Base-by-base conservation (phyloP, 1,140 invertebrate species). In the Drosophila saltans region DNA sequence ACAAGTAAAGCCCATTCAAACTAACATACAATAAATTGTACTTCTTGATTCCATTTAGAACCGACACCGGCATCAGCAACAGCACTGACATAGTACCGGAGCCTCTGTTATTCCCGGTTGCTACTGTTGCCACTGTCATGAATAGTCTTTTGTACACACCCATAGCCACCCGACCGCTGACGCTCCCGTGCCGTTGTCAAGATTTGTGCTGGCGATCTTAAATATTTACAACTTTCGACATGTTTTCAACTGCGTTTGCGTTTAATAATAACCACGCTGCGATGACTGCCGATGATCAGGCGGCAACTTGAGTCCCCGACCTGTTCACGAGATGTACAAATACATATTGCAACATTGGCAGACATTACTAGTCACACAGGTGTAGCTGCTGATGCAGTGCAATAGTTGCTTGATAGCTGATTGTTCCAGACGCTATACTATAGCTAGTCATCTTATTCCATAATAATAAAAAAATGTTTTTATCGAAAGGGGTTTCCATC, bases 1-100 rank as follows among this genome's bases (percentile, higher is more conserved):
- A 83, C 76, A 81, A 81, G 80, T 73, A 72, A 80, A 78, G 80
- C 77, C 80, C 77, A 85, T 85, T 85, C 75, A 78, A 43, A 45
- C 60, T 74, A 79, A 79, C 73, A 79, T 64, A 75, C 66, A 61
- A 88, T 88, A 88, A 89, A 88, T 88, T 88, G 84, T 80, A 78
- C 77, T 45, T 2, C 16, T 39, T 52, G 21, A 9, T 10, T 26
- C 2, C 2, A 26, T 7, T 16, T 26, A 8, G 7, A 52, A 8
- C 43, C 11, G 16, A 24, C 45, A 52, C 24, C 21, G 33, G 33
- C 33, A 36, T 1, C 33, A 7, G 6, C 33, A 36, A 36, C 33
- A 36, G 33, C 33, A 36, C 33, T 1, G 28, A 2, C 2, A 30
- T 4, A 36, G 6, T 7, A 36, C 3, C 33, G 33, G 33, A 48